Percentiles rank a stretch among this genome's conserved stretches.
Evolutionary conservation across 2,113 vertebrate species (phyloP).

Genomic region (Australoheros scitulus): DNA sequence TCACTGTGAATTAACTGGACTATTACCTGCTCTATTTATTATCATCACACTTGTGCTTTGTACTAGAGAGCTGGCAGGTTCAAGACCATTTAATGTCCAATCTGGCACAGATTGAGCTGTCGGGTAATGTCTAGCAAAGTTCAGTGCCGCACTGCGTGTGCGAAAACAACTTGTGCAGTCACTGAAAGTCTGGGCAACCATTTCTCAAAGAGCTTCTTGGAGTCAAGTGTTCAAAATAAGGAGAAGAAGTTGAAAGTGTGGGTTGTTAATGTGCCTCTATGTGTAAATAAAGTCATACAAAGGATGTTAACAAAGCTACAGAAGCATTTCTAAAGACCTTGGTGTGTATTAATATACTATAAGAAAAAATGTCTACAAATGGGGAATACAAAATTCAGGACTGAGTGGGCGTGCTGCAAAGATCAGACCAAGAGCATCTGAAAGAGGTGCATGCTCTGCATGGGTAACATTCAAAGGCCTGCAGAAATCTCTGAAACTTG

Average conservation of each 20-base stretch:
- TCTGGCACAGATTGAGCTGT: background rate
- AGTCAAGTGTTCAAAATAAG: too few species aligned
- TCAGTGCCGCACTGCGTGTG: background rate
- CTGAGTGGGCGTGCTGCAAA: background rate
- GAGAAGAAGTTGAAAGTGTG: too few species aligned
- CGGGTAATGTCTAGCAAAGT: background rate
- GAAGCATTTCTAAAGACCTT: background rate
- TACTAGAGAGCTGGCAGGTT: background rate
- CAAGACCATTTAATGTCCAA: background rate
- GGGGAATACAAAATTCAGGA: background rate
- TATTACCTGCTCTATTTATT: background rate
- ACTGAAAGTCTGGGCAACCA: too few species aligned
- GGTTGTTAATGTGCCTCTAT: background rate
- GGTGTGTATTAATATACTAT: background rate
- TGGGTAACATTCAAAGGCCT: background rate
- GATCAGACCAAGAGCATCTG: background rate
- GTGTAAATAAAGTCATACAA: background rate
- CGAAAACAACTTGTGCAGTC: too few species aligned
- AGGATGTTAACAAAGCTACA: background rate
- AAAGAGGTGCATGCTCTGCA: background rate
- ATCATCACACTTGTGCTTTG: background rate
- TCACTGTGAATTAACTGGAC: rapidly evolving
- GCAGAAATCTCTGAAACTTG: background rate
- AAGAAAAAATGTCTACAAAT: background rate
- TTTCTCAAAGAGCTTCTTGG: too few species aligned